Evolutionary conservation across 2,113 vertebrate genomes (phyloP).

Genomic region (Rhinogobius similis): DNA sequence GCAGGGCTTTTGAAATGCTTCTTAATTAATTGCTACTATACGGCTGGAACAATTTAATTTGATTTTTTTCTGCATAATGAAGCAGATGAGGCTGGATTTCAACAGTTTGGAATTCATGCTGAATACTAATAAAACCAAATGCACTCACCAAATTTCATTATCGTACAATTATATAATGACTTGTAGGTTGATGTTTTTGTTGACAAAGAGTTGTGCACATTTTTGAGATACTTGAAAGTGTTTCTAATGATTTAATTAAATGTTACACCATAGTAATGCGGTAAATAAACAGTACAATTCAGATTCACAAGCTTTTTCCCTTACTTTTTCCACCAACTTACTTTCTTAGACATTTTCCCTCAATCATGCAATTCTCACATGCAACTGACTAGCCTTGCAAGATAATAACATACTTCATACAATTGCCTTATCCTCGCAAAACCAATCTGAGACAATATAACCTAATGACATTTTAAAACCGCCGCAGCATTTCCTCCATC

Average conservation of each 20-base stretch:
- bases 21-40: conserved; percentile 14
- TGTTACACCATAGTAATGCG: not conserved
- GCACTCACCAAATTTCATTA: not conserved
- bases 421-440: not conserved
- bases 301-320: not conserved
- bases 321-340: not conserved
- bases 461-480: conserved; percentile 64
- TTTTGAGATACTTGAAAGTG: not conserved
- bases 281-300: not conserved
- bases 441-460: conserved; percentile 35
- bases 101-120: not conserved
- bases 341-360: not conserved
- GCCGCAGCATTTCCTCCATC: conserved; percentile 26
- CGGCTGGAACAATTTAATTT: conserved; percentile 3
- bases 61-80: conserved; percentile 10
- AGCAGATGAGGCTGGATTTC: not conserved
- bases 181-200: not conserved
- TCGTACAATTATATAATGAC: not conserved
- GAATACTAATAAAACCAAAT: not conserved
- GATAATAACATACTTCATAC: conserved; percentile 1
- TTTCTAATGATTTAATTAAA: not conserved
- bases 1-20: conserved; percentile 19
- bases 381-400: not conserved
- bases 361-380: not conserved
- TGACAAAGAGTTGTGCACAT: not conserved